A percentile compares a stretch with the other conserved stretches of the same genome.
These are phyloP conservation scores for Nomada flava DNA, from an alignment of 2,888 invertebrate species.

Conservation along the genomic window DNA sequence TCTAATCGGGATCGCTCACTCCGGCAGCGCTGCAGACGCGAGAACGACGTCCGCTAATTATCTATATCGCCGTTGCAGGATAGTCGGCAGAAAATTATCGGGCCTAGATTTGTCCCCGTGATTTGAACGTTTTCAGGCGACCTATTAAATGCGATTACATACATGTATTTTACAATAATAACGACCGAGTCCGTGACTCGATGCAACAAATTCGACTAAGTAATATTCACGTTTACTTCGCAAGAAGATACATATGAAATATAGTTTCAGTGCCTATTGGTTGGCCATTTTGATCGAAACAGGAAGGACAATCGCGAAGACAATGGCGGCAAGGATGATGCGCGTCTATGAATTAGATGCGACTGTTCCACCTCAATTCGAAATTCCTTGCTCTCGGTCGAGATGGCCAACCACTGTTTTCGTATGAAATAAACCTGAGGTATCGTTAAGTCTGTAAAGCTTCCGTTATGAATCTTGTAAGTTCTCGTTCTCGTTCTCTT, in stretches of 20 bases:
- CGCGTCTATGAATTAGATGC: background rate
- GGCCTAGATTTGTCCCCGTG: slow-evolving; percentile 45
- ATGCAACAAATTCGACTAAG: slow-evolving; percentile 67
- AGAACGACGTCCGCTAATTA: slow-evolving; percentile 40
- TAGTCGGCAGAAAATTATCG: slow-evolving; percentile 51
- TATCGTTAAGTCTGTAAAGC: slow-evolving; percentile 73
- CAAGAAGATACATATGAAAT: slow-evolving; percentile 64
- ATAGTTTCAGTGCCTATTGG: slow-evolving; percentile 62
- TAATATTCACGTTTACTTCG: slow-evolving; percentile 66
- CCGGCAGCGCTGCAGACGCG: slow-evolving; percentile 49
- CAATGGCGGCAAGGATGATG: background rate
- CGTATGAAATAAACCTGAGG: slow-evolving; percentile 71
- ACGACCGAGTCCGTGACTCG: slow-evolving; percentile 51
- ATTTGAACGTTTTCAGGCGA: slow-evolving; percentile 63
- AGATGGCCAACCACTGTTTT: slow-evolving; percentile 46
- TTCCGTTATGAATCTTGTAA: slow-evolving; percentile 67
- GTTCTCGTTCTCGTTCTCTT: slow-evolving; percentile 33
- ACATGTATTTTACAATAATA: slow-evolving; percentile 52
- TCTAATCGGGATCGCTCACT: background rate
- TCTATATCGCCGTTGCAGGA: slow-evolving; percentile 41
- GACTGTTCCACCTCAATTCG: too few species aligned
- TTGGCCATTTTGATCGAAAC: slow-evolving; percentile 52
- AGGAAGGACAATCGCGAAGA: slow-evolving; percentile 6
- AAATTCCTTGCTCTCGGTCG: slow-evolving; percentile 33
- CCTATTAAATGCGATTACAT: slow-evolving; percentile 62